A percentile compares a stretch with the other conserved stretches of the same genome.
phyloP scores from a whole-genome alignment of 2,113 vertebrate species.

The Hyaena hyaena region DNA sequence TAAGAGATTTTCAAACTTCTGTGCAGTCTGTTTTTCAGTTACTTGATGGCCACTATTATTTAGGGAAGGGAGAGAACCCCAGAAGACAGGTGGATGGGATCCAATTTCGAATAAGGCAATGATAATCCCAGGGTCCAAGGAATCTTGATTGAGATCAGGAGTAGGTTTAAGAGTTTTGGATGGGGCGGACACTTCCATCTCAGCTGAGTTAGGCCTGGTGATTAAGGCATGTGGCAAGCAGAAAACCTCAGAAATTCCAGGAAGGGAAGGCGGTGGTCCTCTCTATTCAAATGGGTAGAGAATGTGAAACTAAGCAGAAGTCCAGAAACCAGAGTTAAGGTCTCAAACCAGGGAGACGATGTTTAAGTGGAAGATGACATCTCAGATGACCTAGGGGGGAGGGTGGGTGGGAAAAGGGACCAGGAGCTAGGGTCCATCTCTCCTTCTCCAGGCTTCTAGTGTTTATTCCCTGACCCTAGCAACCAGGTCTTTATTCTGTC shows the following conservation, averaged over 20 bases:
- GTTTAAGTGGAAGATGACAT: slow-evolving; percentile 64
- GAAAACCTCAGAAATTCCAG: background rate
- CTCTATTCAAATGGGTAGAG: background rate
- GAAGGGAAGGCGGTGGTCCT: background rate
- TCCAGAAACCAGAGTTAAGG: background rate
- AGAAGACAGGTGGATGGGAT: background rate
- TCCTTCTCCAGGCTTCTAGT: background rate
- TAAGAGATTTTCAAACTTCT: slow-evolving; percentile 55
- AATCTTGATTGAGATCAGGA: background rate
- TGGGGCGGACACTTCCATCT: background rate
- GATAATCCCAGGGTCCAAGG: background rate
- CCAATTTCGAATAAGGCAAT: slow-evolving; percentile 49
- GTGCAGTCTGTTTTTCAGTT: background rate
- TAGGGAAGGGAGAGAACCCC: background rate
- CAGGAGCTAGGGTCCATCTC: slow-evolving; percentile 43
- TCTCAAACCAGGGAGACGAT: background rate
- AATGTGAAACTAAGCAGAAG: background rate
- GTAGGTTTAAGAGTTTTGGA: background rate
- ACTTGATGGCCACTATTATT: background rate
- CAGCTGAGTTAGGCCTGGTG: background rate
- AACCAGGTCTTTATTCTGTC: slow-evolving; percentile 74
- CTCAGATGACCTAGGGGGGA: background rate
- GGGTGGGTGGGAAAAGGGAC: background rate
- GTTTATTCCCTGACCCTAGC: slow-evolving; percentile 33
- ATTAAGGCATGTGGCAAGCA: background rate